A percentile compares a stretch with the other conserved stretches of the same genome.
Evolutionary conservation across 2,113 vertebrate genomes (phyloP).

Genomic region (Oryzias melastigma): DNA sequence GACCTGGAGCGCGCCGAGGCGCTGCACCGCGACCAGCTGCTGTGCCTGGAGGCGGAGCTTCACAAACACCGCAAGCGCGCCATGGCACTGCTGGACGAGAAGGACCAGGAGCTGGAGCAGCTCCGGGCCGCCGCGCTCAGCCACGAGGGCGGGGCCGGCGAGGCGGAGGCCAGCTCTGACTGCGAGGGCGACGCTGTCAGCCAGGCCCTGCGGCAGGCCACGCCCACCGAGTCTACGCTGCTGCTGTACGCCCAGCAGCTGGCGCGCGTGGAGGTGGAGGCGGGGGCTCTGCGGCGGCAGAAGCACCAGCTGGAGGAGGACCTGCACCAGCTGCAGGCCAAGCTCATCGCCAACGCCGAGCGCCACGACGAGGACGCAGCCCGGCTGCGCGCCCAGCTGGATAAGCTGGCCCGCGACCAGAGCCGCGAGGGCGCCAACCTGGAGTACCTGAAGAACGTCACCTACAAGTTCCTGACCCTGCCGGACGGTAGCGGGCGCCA

Average conservation of each 20-base stretch:
- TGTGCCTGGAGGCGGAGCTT: conserved; percentile 88
- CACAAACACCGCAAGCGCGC: conserved; percentile 90
- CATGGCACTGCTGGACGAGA: conserved; percentile 87
- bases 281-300: conserved; percentile 78
- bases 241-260: conserved; percentile 91
- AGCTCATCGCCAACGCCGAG: conserved; percentile 77
- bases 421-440: conserved; percentile 91
- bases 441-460: conserved; percentile 96
- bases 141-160: fast-evolving
- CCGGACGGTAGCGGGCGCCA: conserved; percentile 83
- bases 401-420: conserved; percentile 82
- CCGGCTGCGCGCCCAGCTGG: conserved; percentile 69
- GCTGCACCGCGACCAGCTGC: conserved; percentile 78
- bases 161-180: conserved; percentile 18
- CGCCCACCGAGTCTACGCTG: conserved; percentile 81
- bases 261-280: conserved; percentile 88
- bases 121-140: conserved; percentile 63
- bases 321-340: conserved; percentile 80
- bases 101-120: conserved; percentile 88
- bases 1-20: conserved; percentile 80
- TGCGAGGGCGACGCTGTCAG: conserved; percentile 71
- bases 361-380: conserved; percentile 76
- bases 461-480: conserved; percentile 88
- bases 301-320: conserved; percentile 83
- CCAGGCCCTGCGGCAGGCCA: conserved; percentile 72